Evolutionary conservation across 2,797 vertebrate species (phyloP), one percentile per base, ranked within the genome.

Genomic region (Hirundo rustica): DNA sequence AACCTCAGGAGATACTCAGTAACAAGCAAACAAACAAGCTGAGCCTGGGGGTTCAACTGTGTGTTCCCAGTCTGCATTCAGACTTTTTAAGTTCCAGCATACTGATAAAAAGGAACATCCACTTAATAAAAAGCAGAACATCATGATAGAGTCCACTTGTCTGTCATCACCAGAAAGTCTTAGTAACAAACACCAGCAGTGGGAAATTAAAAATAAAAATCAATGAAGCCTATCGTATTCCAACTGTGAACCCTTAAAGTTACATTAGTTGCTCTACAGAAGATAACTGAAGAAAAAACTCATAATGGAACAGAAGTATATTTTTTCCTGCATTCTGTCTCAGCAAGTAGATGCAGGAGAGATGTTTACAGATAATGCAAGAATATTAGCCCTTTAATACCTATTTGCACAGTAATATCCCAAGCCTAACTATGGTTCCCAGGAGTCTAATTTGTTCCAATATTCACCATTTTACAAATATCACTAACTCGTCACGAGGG

Each of bases 161-260:
- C 60, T 82, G n/a, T 65, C 51, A 85, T 34, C 44, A 42, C 17
- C 47, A 42, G 18, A 38, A 79, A 71, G 32, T 13, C 38, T 72
- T 54, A 62, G 11, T n/a, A 91, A 55, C 40, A 76, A 76, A 89
- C 36, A 40, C 1, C 18, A 89, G 42, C 51, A 53, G 44, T 42
- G 22, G 47, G 62, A 93, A 94, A 95, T 86, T 32, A 84, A 86
- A 94, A 95, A 51, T 44, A 82, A 95, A 93, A 85, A 82, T 47
- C 71, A 88, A 10, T 29, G 61, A 89, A 84, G 74, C 50, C 27
- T 58, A 38, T 57, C 1, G 0, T n/a, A 89, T 27, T 89, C 62
- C n/a, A 92, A 74, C 50, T 64, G 50, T 54, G 71, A 92, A 72
- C 29, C 23, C 50, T 42, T 85, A 34, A 87, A 88, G 29, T 83